phyloP scores from a whole-genome alignment of 2,113 vertebrate genomes.

The Salvator merianae region DNA sequence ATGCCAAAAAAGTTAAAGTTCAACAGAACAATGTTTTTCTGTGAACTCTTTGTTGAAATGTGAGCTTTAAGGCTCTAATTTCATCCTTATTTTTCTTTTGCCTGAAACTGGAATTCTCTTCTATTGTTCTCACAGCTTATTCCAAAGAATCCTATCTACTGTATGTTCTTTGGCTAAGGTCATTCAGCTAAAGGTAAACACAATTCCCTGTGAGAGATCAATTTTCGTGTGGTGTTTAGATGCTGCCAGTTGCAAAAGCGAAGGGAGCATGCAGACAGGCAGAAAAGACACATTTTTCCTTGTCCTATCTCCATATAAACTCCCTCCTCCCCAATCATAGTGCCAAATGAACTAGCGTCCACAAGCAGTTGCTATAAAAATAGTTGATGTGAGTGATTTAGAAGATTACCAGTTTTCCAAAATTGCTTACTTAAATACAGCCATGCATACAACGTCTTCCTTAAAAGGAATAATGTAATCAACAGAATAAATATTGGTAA shows the following conservation, averaged over 20 bases:
- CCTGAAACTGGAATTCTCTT: background rate
- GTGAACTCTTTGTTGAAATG: background rate
- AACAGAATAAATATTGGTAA: background rate
- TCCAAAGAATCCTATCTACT: background rate
- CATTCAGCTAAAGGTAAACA: background rate
- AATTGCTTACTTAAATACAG: background rate
- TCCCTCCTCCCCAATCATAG: background rate
- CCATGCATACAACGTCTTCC: background rate
- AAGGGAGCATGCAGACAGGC: background rate
- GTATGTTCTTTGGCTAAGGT: background rate
- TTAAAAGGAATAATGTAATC: background rate
- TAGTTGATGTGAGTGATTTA: background rate
- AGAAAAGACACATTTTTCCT: no score
- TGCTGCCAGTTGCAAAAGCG: background rate
- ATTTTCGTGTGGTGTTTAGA: no score
- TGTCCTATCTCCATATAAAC: background rate
- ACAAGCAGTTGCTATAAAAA: background rate
- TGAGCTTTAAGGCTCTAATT: background rate
- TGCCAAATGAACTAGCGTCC: background rate
- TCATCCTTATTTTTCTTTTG: background rate
- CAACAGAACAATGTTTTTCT: background rate
- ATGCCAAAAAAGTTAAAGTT: background rate
- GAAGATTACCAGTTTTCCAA: background rate
- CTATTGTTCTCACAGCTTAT: background rate
- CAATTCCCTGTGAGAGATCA: background rate